Conservation (phyloP, 1,140 invertebrate genomes). For the Zaprionus tsacasi region DNA sequence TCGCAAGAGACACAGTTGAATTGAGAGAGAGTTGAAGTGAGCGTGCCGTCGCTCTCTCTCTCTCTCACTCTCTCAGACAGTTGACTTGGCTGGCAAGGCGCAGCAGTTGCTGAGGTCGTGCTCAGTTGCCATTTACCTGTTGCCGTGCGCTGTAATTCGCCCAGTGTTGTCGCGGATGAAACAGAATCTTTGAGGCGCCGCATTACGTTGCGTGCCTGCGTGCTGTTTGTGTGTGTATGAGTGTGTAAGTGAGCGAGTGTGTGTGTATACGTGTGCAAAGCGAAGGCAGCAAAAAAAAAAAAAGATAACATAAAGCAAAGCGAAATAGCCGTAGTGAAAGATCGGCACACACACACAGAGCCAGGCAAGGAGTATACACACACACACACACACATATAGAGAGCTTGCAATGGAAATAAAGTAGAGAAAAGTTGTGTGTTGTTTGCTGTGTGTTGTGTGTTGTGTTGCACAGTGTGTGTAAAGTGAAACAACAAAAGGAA, state of each 20-base stretch:
- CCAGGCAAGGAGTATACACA: not conserved
- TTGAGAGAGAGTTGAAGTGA: conserved; percentile 18
- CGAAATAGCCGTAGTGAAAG: conserved; percentile 75
- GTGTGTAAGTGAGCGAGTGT: conserved; percentile 8
- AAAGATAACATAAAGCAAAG: conserved; percentile 69
- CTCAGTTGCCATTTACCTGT: conserved; percentile 79
- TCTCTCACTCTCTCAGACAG: not conserved
- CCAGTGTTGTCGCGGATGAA: conserved; percentile 69
- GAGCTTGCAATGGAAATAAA: conserved; percentile 74
- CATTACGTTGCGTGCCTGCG: conserved; percentile 70
- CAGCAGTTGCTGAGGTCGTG: not conserved
- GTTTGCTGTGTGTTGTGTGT: conserved; percentile 15
- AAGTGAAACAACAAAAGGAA: conserved; percentile 59
- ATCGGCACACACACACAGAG: conserved; percentile 41
- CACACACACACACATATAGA: conserved; percentile 50
- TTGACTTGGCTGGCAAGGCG: not conserved
- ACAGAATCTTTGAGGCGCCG: conserved; percentile 65
- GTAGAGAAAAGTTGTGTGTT: conserved; percentile 66
- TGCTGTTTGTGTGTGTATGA: conserved; percentile 42
- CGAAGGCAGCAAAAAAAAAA: conserved; percentile 53
- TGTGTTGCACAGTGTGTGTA: conserved; percentile 1
- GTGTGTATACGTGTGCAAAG: conserved; percentile 41
- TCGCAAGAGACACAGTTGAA: conserved; percentile 25
- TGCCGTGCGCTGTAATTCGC: conserved; percentile 62
- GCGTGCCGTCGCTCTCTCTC: not conserved